Conservation (phyloP, 2,113 vertebrate species). For the Entomyzon cyanotis region DNA sequence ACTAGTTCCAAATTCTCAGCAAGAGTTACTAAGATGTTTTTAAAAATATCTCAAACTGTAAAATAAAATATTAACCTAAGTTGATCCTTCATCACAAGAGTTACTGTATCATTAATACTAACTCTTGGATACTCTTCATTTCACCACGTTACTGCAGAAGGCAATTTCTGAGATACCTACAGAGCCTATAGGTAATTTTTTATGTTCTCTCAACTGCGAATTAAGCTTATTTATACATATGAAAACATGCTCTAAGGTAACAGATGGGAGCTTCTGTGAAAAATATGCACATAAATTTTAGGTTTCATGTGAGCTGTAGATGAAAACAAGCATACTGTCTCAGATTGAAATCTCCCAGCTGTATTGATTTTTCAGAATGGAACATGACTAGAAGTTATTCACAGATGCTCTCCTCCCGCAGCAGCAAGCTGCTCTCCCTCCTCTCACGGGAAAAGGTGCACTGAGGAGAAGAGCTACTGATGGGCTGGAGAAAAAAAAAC, state of each 20-base stretch:
- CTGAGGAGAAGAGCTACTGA: background rate
- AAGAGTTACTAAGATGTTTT: background rate
- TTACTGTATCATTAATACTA: background rate
- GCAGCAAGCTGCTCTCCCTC: slow-evolving; percentile 45
- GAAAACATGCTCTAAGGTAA: slow-evolving; percentile 35
- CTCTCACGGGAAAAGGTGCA: background rate
- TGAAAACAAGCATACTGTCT: slow-evolving; percentile 53
- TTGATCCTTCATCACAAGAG: background rate
- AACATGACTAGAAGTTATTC: slow-evolving; percentile 42
- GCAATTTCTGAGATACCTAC: background rate
- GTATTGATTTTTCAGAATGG: slow-evolving; percentile 58
- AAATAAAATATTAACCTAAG: background rate
- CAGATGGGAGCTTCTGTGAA: slow-evolving; percentile 42
- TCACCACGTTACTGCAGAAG: background rate
- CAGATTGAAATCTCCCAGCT: slow-evolving; percentile 44
- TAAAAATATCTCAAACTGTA: background rate
- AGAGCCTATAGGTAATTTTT: slow-evolving; percentile 4
- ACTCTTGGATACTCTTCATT: background rate
- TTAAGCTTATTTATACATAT: slow-evolving; percentile 37
- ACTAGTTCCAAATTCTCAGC: background rate
- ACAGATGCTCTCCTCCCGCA: background rate
- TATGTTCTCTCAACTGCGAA: slow-evolving; percentile 29
- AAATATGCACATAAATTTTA: slow-evolving; percentile 57
- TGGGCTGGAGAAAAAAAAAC: background rate
- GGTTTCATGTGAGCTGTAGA: slow-evolving; percentile 31